phyloP scores from a whole-genome alignment of 2,888 invertebrate genomes.

The Nomada fucata region DNA sequence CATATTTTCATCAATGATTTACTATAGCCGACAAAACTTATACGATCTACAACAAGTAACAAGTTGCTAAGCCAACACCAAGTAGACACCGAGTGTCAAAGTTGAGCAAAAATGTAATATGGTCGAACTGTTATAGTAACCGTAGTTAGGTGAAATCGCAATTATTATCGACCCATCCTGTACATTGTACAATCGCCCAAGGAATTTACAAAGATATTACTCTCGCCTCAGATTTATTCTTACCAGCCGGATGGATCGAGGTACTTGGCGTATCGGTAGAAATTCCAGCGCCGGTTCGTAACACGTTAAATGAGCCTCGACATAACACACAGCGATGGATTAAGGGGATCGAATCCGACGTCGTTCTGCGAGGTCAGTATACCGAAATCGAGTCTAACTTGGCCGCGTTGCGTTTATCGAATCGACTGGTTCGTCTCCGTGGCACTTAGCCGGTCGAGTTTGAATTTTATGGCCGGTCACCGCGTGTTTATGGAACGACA shows the following conservation, averaged over 20 bases:
- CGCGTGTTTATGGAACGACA: conserved; percentile 23
- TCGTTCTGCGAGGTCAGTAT: conserved; percentile 25
- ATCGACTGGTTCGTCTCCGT: conserved; percentile 30
- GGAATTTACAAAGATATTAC: conserved; percentile 2
- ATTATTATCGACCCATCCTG: not conserved
- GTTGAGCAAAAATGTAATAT: no score
- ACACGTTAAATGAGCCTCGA: conserved; percentile 38
- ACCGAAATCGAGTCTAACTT: conserved; percentile 23
- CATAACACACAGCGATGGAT: conserved; percentile 34
- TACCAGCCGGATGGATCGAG: conserved; percentile 14
- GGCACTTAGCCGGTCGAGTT: conserved; percentile 3
- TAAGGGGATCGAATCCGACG: conserved; percentile 14
- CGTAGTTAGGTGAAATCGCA: not conserved
- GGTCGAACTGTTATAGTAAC: no score
- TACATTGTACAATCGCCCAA: not conserved
- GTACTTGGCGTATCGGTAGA: conserved; percentile 2
- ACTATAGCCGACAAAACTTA: no score
- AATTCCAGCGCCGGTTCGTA: conserved; percentile 26
- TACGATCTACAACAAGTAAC: no score
- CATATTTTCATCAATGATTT: no score
- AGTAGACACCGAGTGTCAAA: no score
- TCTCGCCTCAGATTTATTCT: conserved; percentile 27
- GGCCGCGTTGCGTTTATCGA: conserved; percentile 16
- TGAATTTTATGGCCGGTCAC: conserved; percentile 22
- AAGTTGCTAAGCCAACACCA: no score